Percentiles rank a stretch among this genome's conserved stretches.
Conservation (phyloP, 2,888 invertebrate species). For the Chirona hameri region DNA sequence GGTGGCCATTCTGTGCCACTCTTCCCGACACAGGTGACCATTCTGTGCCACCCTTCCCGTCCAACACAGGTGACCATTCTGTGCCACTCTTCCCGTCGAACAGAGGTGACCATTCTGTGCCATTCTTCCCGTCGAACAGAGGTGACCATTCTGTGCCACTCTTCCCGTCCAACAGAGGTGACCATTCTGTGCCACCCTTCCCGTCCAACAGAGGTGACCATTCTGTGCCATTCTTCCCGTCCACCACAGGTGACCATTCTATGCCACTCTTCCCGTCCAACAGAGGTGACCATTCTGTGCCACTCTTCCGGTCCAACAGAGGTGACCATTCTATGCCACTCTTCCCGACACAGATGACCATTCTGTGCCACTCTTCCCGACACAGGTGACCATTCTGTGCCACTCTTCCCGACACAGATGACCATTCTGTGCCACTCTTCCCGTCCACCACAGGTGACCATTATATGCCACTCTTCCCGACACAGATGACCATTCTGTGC, state of each 20-base stretch:
- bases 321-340: not conserved
- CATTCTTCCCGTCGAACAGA: constrained; percentile 49
- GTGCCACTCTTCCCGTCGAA: no score
- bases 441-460: no score
- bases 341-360: constrained; percentile 52
- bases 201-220: constrained; percentile 59
- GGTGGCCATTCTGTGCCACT: no score
- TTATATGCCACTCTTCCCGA: constrained; percentile 36
- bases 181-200: constrained; percentile 29
- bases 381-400: not conserved
- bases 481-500: no score
- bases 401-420: constrained; percentile 50
- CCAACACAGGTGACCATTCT: constrained; percentile 63
- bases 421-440: no score
- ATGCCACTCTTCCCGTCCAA: constrained; percentile 36
- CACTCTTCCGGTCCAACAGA: no score
- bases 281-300: no score
- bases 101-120: not conserved
- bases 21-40: no score
- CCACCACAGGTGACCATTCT: not conserved
- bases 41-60: constrained; percentile 36
- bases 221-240: no score
- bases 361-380: no score
- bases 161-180: no score
- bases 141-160: no score